A percentile compares a stretch with the other conserved stretches of the same genome.
Conservation (phyloP, 2,113 vertebrate genomes). For the Ailurus styani region DNA sequence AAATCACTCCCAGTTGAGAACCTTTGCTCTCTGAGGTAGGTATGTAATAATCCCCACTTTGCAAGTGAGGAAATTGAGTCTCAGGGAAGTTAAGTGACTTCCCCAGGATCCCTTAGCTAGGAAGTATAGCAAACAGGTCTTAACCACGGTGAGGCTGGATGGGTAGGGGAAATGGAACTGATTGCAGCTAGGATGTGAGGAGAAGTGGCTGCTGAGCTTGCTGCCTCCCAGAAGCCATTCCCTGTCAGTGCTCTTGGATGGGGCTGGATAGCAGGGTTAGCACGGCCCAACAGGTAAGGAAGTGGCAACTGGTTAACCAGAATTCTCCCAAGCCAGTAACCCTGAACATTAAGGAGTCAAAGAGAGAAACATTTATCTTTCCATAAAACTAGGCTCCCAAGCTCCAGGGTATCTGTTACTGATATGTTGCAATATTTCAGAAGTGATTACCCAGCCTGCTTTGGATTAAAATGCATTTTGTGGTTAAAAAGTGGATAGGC, state of each 20-base stretch:
- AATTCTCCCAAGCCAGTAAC: not conserved
- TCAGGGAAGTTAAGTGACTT: not conserved
- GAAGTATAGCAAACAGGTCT: not conserved
- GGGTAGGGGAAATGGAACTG: not conserved
- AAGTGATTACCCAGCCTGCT: slow-evolving; percentile 30
- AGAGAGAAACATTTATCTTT: not conserved
- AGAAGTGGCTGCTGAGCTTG: not conserved
- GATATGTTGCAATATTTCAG: slow-evolving; percentile 38
- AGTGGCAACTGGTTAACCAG: not conserved
- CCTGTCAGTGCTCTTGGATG: not conserved
- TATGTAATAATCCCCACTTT: not conserved
- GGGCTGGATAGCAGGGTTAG: not conserved
- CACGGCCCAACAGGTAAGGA: not conserved
- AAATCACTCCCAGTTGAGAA: not conserved
- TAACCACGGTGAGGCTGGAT: not conserved
- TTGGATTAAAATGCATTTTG: slow-evolving; percentile 60
- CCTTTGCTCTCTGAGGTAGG: not conserved
- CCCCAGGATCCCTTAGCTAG: not conserved
- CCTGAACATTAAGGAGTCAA: slow-evolving; percentile 42
- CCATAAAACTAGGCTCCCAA: not conserved
- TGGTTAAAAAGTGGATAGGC: slow-evolving; percentile 55
- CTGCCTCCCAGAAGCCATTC: not conserved
- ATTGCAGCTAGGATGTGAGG: not conserved
- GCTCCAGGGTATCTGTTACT: not conserved
- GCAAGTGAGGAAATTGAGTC: not conserved